Evolutionary conservation across 2,113 vertebrate genomes (phyloP).

Genomic region (Oncorhynchus nerka): DNA sequence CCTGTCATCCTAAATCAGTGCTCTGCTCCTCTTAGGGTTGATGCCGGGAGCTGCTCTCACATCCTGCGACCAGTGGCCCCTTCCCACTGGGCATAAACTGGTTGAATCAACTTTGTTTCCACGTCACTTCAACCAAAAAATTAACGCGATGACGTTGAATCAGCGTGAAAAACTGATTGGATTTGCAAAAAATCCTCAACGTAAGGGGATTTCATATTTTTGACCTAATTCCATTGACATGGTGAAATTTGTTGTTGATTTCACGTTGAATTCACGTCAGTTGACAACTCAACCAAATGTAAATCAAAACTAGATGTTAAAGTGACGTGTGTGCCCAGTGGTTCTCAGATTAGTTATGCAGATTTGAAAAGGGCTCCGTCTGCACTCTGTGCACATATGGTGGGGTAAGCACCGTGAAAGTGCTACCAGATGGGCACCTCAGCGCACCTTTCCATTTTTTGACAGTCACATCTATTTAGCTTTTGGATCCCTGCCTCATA

Average conservation of each 20-base stretch:
- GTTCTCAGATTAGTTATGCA: constrained; percentile 66
- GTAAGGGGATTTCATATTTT: too few relatives aligned
- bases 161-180: too few relatives aligned
- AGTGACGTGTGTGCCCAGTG: background rate
- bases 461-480: constrained; percentile 55
- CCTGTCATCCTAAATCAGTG: constrained; percentile 3
- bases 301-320: too few relatives aligned
- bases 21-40: constrained; percentile 64
- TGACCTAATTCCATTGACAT: too few relatives aligned
- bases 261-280: too few relatives aligned
- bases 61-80: constrained; percentile 45
- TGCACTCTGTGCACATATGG: constrained; percentile 56
- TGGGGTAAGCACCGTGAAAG: constrained; percentile 66
- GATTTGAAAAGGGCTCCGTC: constrained; percentile 52
- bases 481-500: constrained; percentile 54
- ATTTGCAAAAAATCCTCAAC: too few relatives aligned
- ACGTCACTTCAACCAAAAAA: too few relatives aligned
- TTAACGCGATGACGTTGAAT: too few relatives aligned
- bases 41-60: constrained; percentile 62
- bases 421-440: constrained; percentile 71
- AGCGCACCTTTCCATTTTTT: constrained; percentile 65
- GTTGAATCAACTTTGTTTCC: too few relatives aligned
- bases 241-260: too few relatives aligned
- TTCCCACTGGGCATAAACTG: too few relatives aligned
- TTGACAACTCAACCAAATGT: too few relatives aligned